Evolutionary conservation across 2,888 invertebrate species (phyloP), one percentile per base, ranked within the genome.

Genomic region (Papilio protenor): DNA sequence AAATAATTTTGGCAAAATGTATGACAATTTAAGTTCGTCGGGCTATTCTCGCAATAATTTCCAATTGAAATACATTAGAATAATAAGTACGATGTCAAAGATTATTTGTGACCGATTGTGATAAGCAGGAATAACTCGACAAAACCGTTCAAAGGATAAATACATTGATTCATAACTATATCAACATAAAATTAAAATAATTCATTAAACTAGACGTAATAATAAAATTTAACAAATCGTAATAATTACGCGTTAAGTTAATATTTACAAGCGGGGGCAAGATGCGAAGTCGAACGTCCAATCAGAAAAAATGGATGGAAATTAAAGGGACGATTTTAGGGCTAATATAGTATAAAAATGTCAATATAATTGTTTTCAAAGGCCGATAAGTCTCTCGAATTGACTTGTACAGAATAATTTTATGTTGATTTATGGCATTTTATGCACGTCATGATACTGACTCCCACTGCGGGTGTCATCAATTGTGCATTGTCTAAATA

Each of bases 251-350:
- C 85, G 90, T 85, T 88, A 88, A 82, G 87, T 89, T 90, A 90
- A 85, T 94, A 93, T 93, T 81, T 93, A 93, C 90, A 91, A 91
- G 90, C 89, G 87, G 91, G 94, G 94, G 94, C 94, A 94, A 94
- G 94, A 93, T 87, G 86, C 90, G 87, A 88, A 86, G 90, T 89
- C 88, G 88, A 88, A 91, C 89, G 89, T 93, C 93, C 93, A 88
- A 91, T 88, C 87, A 87, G 87, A 82, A 85, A 84, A 88, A 87
- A 89, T 93, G 94, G 94, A 94, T 94, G 94, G 93, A 94, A 92
- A 92, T 90, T 89, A 90, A 86, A 87, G 90, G 93, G 91, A 93
- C 92, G 91, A 91, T 81, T 86, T 88, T 88, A 83, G 84, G 85
- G 87, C 84, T 87, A 85, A 86, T 82, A 83, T 84, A 86, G 81